These are phyloP conservation scores for Cheilosia grossa DNA, from an alignment of 2,888 invertebrate genomes.

Conservation along the genomic window DNA sequence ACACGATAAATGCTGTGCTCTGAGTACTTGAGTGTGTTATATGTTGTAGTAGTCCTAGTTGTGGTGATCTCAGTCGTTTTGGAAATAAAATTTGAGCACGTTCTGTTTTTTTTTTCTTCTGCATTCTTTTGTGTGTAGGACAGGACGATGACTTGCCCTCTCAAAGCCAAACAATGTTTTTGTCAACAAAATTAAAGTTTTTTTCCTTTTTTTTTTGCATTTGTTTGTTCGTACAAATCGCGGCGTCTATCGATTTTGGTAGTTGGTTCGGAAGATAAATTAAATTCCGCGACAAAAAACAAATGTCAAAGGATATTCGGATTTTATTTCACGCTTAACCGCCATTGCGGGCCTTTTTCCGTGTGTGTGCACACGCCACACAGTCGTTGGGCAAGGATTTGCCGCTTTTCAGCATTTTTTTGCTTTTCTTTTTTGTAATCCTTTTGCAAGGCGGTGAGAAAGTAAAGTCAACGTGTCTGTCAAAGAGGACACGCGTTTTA, in stretches of 20 bases:
- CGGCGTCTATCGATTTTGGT: slow-evolving; percentile 22
- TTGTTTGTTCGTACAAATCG: slow-evolving; percentile 18
- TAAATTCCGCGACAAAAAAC: slow-evolving; percentile 1
- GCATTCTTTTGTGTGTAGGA: neutral
- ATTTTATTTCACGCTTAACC: slow-evolving; percentile 36
- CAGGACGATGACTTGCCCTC: neutral
- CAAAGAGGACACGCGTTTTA: slow-evolving; percentile 43
- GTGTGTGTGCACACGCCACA: slow-evolving; percentile 8
- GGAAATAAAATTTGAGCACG: slow-evolving; percentile 41
- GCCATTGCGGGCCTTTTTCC: slow-evolving; percentile 14
- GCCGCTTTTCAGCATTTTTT: neutral
- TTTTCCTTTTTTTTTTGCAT: neutral
- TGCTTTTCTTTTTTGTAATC: neutral
- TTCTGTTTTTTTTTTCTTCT: slow-evolving; percentile 2
- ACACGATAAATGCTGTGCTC: slow-evolving; percentile 53
- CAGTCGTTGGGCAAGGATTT: slow-evolving; percentile 5
- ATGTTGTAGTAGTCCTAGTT: slow-evolving; percentile 44
- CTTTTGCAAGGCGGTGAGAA: neutral
- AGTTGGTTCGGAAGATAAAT: slow-evolving; percentile 27
- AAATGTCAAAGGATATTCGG: slow-evolving; percentile 9
- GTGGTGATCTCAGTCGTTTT: slow-evolving; percentile 53
- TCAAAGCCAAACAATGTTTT: slow-evolving; percentile 32
- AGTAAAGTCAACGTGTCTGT: neutral
- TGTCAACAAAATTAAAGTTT: slow-evolving; percentile 45
- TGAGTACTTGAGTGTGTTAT: slow-evolving; percentile 31